Percentiles rank a stretch among this genome's conserved stretches.
Conservation (phyloP, 2,888 invertebrate genomes). For the Anoplius nigerrimus region DNA sequence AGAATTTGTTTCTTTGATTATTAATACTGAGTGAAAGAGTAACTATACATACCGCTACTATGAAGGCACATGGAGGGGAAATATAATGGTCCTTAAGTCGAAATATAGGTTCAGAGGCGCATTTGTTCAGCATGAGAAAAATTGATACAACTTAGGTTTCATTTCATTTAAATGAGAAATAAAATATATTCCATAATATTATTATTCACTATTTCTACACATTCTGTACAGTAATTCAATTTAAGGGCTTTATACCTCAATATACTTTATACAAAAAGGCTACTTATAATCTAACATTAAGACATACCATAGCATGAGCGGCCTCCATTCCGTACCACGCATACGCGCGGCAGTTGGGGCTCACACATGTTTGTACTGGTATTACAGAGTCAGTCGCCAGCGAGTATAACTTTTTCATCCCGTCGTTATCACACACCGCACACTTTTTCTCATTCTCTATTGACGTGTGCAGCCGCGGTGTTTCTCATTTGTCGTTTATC, state of each 20-base stretch:
- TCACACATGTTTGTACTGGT: constrained; percentile 75
- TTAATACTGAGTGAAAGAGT: too few species aligned
- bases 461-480: constrained; percentile 68
- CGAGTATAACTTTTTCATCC: constrained; percentile 73
- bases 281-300: constrained; percentile 76
- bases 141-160: constrained; percentile 72
- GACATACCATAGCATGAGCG: constrained; percentile 75
- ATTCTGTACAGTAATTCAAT: constrained; percentile 75
- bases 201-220: constrained; percentile 75
- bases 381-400: constrained; percentile 76
- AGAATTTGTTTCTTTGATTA: too few species aligned
- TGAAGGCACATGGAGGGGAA: too few species aligned
- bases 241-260: constrained; percentile 74
- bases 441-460: constrained; percentile 63
- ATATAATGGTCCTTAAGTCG: constrained; percentile 64
- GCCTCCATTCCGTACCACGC: constrained; percentile 64
- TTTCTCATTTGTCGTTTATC: constrained; percentile 53
- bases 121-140: constrained; percentile 55
- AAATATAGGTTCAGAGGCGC: constrained; percentile 57
- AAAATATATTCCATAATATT: constrained; percentile 76
- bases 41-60: too few species aligned
- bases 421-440: constrained; percentile 73
- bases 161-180: constrained; percentile 74
- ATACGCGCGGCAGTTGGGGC: constrained; percentile 65
- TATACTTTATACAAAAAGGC: constrained; percentile 76